phyloP scores from a whole-genome alignment of 2,797 vertebrate genomes.

The Betta splendens region DNA sequence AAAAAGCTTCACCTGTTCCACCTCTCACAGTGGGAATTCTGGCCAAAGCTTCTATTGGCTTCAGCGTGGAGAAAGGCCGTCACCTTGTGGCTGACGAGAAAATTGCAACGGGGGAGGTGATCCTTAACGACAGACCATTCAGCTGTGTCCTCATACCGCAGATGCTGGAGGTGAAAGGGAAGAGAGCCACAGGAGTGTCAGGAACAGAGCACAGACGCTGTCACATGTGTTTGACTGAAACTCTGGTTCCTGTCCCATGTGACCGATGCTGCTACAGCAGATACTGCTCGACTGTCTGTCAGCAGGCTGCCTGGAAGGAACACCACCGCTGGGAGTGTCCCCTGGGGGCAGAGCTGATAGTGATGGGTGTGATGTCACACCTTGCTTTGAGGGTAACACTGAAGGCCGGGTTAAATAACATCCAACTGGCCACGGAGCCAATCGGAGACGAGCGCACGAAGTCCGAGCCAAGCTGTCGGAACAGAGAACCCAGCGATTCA shows the following conservation, averaged over 20 bases:
- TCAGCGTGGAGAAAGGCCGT: conserved; percentile 85
- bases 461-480: background rate
- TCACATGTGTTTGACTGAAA: conserved; percentile 86
- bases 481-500: conserved; percentile 17
- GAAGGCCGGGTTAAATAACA: conserved; percentile 80
- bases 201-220: conserved; percentile 83
- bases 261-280: conserved; percentile 85
- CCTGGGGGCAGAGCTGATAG: conserved; percentile 81
- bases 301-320: conserved; percentile 83
- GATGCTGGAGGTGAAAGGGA: conserved; percentile 43
- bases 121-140: conserved; percentile 88
- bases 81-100: conserved; percentile 83
- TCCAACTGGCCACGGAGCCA: conserved; percentile 56
- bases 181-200: conserved; percentile 29
- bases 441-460: conserved; percentile 26
- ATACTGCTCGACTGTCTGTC: conserved; percentile 87
- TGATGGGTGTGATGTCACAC: conserved; percentile 87
- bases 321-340: conserved; percentile 90
- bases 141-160: conserved; percentile 86
- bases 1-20: conserved; percentile 40
- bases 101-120: conserved; percentile 83
- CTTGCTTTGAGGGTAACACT: conserved; percentile 87
- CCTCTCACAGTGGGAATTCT: conserved; percentile 60
- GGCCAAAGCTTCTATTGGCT: conserved; percentile 74
- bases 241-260: conserved; percentile 83